Evolutionary conservation across 2,113 vertebrate species (phyloP).

Genomic region (Cichladusa arquata): DNA sequence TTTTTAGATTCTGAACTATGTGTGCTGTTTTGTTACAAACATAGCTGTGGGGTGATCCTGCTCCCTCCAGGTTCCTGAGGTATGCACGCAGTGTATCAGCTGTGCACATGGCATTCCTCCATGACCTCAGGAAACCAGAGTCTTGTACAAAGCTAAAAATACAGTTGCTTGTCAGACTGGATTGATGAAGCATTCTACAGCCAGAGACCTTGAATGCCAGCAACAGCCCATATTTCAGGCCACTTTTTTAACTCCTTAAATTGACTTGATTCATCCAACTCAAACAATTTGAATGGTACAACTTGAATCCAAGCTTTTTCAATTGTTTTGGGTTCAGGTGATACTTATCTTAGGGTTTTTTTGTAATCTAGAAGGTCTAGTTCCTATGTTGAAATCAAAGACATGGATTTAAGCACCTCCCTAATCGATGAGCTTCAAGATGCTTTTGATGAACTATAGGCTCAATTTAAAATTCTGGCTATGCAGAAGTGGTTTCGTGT

Average conservation of each 20-base stretch:
- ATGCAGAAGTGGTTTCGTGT: background rate
- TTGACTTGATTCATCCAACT: background rate
- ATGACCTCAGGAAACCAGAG: background rate
- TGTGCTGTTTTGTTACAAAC: background rate
- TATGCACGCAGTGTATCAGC: background rate
- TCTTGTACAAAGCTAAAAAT: background rate
- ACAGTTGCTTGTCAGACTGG: background rate
- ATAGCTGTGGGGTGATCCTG: background rate
- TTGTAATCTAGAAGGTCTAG: background rate
- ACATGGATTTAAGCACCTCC: background rate
- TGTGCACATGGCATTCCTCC: background rate
- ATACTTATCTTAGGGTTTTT: background rate
- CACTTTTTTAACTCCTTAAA: background rate
- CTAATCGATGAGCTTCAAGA: background rate
- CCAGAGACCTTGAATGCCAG: background rate
- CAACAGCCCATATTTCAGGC: background rate
- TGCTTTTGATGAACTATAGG: background rate
- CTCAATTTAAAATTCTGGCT: background rate
- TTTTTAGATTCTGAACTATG: background rate
- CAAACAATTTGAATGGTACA: background rate
- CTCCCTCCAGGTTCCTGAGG: background rate
- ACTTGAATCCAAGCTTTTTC: background rate
- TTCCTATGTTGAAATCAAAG: background rate
- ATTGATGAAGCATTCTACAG: background rate
- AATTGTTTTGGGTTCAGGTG: background rate